Evolutionary conservation across 2,888 invertebrate genomes (phyloP).

Genomic region (Biston betularia): DNA sequence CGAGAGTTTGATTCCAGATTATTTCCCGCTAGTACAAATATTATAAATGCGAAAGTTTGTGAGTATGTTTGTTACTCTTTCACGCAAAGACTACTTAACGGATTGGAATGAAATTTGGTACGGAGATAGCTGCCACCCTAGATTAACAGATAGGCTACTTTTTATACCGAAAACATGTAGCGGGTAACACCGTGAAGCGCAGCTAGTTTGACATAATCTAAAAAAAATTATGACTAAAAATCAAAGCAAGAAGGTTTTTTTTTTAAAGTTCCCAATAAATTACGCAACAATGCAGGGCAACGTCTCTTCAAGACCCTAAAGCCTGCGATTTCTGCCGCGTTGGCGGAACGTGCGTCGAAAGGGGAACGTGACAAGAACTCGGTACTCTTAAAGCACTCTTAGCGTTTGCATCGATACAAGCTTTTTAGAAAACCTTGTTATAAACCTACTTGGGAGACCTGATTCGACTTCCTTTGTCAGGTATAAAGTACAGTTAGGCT

Average conservation of each 20-base stretch:
- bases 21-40: too few relatives aligned
- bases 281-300: conserved; percentile 7
- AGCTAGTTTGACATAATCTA: too few relatives aligned
- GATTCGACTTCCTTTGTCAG: conserved; percentile 12
- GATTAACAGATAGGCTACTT: too few relatives aligned
- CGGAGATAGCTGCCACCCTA: too few relatives aligned
- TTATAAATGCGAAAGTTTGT: too few relatives aligned
- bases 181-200: too few relatives aligned
- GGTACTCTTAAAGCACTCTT: neutral
- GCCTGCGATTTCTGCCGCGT: conserved; percentile 9
- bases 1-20: too few relatives aligned
- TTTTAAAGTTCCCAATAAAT: neutral
- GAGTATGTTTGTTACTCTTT: too few relatives aligned
- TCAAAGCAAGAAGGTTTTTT: neutral
- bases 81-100: too few relatives aligned
- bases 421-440: conserved; percentile 10
- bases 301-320: neutral
- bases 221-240: neutral
- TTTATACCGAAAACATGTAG: too few relatives aligned
- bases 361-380: conserved; percentile 25
- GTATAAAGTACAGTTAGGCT: neutral
- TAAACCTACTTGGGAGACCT: conserved; percentile 3
- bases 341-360: conserved; percentile 32
- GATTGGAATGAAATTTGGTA: too few relatives aligned
- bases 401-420: conserved; percentile 21